A percentile compares a stretch with the other conserved stretches of the same genome.
phyloP scores from a whole-genome alignment of 2,113 vertebrate species.

The Halichoeres trimaculatus region DNA sequence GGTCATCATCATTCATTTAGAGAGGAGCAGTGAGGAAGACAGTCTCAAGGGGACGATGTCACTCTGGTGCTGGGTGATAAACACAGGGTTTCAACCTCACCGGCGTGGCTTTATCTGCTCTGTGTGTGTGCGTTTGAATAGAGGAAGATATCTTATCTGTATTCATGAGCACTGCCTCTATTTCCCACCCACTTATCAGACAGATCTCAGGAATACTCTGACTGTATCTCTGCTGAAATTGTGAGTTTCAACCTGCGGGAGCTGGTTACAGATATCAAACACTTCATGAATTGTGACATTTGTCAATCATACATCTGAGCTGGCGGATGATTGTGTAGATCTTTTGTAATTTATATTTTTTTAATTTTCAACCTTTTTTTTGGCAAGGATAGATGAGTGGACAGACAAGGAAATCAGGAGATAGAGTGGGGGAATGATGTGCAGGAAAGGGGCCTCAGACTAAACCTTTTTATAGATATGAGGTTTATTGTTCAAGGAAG shows the following conservation, averaged over 20 bases:
- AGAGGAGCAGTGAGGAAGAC: slow-evolving; percentile 29
- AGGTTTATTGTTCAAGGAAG: no score
- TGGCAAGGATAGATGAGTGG: no score
- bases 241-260: not conserved
- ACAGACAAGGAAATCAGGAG: no score
- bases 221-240: slow-evolving; percentile 16
- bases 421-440: no score
- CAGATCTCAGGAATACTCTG: slow-evolving; percentile 24
- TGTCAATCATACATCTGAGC: no score
- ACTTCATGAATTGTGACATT: not conserved
- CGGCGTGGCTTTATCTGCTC: slow-evolving; percentile 19
- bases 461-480: no score
- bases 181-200: slow-evolving; percentile 27
- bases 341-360: no score
- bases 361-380: no score
- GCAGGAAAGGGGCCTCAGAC: no score
- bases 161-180: slow-evolving; percentile 44
- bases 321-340: no score
- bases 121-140: slow-evolving; percentile 13
- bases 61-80: slow-evolving; percentile 34
- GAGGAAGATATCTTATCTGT: slow-evolving; percentile 42
- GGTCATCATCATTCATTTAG: slow-evolving; percentile 66
- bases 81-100: slow-evolving; percentile 40
- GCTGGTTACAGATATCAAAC: slow-evolving; percentile 13
- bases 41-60: slow-evolving; percentile 43